Conservation (phyloP, 2,113 vertebrate genomes). For the Anarhynchus alexandrinus region DNA sequence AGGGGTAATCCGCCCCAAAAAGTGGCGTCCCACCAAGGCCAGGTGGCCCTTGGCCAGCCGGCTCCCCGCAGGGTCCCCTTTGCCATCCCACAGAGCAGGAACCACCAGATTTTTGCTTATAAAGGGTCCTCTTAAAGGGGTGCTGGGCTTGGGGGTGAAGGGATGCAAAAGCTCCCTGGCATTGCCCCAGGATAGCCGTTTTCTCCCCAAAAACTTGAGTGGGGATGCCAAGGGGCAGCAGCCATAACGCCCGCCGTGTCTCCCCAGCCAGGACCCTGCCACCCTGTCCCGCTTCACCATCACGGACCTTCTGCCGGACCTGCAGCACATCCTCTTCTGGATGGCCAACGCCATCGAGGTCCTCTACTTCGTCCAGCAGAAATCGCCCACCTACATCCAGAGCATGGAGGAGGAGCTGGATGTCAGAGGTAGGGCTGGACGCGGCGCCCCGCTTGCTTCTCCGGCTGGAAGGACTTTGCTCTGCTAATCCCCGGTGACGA, state of each 20-base stretch:
- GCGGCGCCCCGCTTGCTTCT: neutral
- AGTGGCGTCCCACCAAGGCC: neutral
- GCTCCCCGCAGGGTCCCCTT: neutral
- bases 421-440: constrained; percentile 66
- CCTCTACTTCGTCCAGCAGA: constrained; percentile 93
- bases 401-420: constrained; percentile 88
- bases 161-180: neutral
- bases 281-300: constrained; percentile 81
- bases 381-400: constrained; percentile 88
- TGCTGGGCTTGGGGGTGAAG: neutral
- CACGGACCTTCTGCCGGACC: constrained; percentile 86
- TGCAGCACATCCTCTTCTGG: constrained; percentile 95
- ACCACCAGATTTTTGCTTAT: neutral
- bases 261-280: constrained; percentile 85
- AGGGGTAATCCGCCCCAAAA: neutral
- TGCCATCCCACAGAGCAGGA: neutral
- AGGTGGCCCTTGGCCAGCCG: neutral
- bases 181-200: neutral
- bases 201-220: neutral
- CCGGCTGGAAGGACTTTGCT: rapidly evolving
- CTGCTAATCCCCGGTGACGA: neutral
- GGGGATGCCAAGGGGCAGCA: neutral
- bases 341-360: constrained; percentile 96
- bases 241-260: neutral
- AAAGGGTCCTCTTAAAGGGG: neutral